Base-by-base conservation (phyloP, 2,888 invertebrate species). In the Phyto melanocephala region DNA sequence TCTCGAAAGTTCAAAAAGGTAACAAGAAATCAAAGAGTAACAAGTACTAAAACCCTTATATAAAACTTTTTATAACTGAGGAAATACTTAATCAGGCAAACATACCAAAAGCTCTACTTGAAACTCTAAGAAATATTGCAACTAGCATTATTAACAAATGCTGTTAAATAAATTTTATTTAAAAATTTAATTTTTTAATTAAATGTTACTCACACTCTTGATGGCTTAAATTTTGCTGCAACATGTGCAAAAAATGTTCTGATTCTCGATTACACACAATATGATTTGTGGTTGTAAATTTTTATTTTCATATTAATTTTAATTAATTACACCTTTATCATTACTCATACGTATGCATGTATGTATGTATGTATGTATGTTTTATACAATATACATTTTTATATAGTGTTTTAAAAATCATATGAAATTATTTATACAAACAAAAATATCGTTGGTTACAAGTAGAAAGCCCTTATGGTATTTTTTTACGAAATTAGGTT, bases 241-340 rank as follows among this genome's bases (percentile, higher is more conserved):
- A 17, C 52, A 58, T 42, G 33, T 37, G 63, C 15, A 74, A 42
- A 42, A 72, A 63, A 33, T 54, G 20, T 74, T 13, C 65, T 28
- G 65, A 13, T 35, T 47, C n/a, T 47, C n/a, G 17, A 42, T 28
- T 58, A 47, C 47, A 67, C 75, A 67, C 35, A 50, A 68, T 79
- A 79, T 60, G 45, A 65, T 76, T 60, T 67, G 71, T 65, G 82
- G 75, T 76, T 67, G 47, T 60, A 47, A 54, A 56, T 47, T 82
- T 74, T 62, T 67, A 58, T 71, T 52, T 60, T 79, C 71, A 79
- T 79, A 79, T 82, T 79, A 82, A 82, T 82, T 82, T 71, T 76
- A 82, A 82, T 82, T 82, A 79, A 82, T 79, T 71, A 79, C 71
- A 79, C 78, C 60, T 82, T 68, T 70, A 47, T 77, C 42, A 52